Base-by-base conservation (phyloP, 2,888 invertebrate species). In the Pycnomerus fuliginosus region DNA sequence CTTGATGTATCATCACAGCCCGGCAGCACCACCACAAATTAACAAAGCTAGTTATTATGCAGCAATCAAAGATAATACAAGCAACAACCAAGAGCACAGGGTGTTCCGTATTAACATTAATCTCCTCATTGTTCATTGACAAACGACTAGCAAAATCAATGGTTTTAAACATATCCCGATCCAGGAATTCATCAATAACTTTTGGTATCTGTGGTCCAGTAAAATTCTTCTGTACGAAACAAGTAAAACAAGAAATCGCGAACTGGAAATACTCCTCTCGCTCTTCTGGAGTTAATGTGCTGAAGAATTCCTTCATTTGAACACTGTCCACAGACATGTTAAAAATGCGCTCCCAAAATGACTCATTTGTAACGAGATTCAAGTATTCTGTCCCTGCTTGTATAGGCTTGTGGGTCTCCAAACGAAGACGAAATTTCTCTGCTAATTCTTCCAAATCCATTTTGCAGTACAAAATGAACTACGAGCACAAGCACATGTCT, bases 221-320 rank as follows among this genome's bases (percentile, higher is more conserved):
- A 80, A 90, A 93, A 71, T 94, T 94, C 36, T 77, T 77, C 67
- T 90, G 87, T 37, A 89, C 78, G 71, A 92, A 94, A 15, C 78
- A 76, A 33, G 86, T 74, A 16, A 90, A 72, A 52, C 83, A 77
- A 22, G 84, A 77, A 11, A 88, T 75, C 1, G 83, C 87, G 35
- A 80, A 68, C 34, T 74, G 62, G 30, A 71, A 65, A 43, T 64
- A 62, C 11, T 58, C 64, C 8, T 83, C 65, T 52, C 82, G 68
- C 43, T 76, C 71, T 22, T 74, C 66, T 37, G 66, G 50, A 12
- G 55, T 52, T 32, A 62, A 37, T 2, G 52, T 46, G 16, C 44
- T 53, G 23, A 67, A 62, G 37, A 50, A 57, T 3, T 44, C 42
- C 40, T 50, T 4, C 8, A 20, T 5, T 5, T 5, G 20, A 20